phyloP scores from a whole-genome alignment of 92 coral and sea anemone genomes.

The Zoanthus sansibaricus region DNA sequence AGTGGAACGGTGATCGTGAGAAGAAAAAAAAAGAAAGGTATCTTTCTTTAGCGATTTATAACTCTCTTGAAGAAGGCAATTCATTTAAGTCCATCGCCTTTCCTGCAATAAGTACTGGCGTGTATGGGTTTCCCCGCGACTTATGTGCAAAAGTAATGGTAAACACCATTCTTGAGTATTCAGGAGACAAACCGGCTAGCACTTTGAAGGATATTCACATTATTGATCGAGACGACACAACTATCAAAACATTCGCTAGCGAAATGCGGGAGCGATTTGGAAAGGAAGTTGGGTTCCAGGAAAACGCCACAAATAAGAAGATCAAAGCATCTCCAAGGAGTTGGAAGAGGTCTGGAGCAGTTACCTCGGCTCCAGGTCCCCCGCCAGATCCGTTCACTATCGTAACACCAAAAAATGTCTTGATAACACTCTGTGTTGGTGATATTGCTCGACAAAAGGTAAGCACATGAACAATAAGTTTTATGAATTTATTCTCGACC shows the following conservation, averaged over 20 bases:
- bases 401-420: constrained; percentile 48
- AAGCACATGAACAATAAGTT: not conserved
- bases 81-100: constrained; percentile 51
- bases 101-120: constrained; percentile 64
- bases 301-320: constrained; percentile 19
- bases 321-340: not conserved
- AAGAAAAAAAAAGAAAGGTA: constrained; percentile 17
- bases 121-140: constrained; percentile 53
- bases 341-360: not conserved
- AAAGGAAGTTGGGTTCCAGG: constrained; percentile 41
- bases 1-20: not conserved
- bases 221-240: constrained; percentile 57
- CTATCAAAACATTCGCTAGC: constrained; percentile 48
- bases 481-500: not conserved
- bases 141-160: constrained; percentile 54
- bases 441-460: constrained; percentile 56
- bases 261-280: constrained; percentile 62
- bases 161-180: constrained; percentile 46
- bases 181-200: constrained; percentile 41
- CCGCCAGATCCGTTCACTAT: constrained; percentile 31
- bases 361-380: not conserved
- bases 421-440: constrained; percentile 49
- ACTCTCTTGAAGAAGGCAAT: constrained; percentile 36
- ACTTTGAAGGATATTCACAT: constrained; percentile 71
- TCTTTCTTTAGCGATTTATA: constrained; percentile 24